Conservation (phyloP, 2,113 vertebrate species). For the Cichladusa arquata region DNA sequence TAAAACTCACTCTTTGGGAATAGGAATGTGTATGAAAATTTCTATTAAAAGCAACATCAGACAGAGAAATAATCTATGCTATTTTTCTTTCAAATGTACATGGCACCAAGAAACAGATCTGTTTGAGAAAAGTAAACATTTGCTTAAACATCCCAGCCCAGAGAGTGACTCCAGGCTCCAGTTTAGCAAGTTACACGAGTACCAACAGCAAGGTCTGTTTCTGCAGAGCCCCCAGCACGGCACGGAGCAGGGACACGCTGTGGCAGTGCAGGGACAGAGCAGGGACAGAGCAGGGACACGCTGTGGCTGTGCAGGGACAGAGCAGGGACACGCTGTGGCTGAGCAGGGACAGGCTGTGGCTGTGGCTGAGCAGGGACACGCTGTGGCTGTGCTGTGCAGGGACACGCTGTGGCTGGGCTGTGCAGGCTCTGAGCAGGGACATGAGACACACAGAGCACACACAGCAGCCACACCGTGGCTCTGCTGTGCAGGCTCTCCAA, state of each 20-base stretch:
- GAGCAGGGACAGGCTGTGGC: too few species aligned
- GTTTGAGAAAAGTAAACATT: constrained; percentile 13
- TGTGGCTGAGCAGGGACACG: too few species aligned
- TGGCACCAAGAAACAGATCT: background rate
- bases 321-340: too few species aligned
- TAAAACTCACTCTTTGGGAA: background rate
- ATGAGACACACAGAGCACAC: too few species aligned
- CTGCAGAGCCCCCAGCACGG: background rate
- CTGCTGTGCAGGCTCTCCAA: background rate
- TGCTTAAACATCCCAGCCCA: background rate
- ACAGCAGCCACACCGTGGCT: too few species aligned
- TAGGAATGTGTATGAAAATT: background rate
- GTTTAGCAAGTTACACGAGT: background rate
- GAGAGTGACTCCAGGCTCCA: background rate
- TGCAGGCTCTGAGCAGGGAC: too few species aligned
- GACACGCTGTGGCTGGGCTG: too few species aligned
- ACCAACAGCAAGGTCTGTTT: background rate
- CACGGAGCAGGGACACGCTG: background rate
- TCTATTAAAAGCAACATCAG: constrained; percentile 43
- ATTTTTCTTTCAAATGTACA: background rate
- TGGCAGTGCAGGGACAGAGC: too few species aligned
- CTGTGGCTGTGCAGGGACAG: too few species aligned
- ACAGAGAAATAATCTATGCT: background rate
- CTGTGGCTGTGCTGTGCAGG: too few species aligned
- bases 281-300: too few species aligned